phyloP scores from a whole-genome alignment of 2,797 vertebrate genomes.

The Craterocephalus amniculus region DNA sequence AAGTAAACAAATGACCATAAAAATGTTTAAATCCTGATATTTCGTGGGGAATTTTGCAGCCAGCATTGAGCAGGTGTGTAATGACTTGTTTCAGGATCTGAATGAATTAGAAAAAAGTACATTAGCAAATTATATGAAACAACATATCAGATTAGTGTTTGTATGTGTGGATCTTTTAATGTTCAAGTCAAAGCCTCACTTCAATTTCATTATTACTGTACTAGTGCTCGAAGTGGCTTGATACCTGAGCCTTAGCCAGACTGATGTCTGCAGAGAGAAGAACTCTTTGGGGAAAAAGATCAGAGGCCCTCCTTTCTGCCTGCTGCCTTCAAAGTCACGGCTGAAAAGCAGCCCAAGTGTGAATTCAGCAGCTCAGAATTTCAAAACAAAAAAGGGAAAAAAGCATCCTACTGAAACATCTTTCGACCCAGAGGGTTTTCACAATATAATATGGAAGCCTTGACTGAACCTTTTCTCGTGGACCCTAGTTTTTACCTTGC shows the following conservation, averaged over 20 bases:
- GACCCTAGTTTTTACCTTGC: conserved; percentile 21
- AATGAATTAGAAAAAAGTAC: conserved; percentile 9
- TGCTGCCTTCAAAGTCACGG: conserved; percentile 78
- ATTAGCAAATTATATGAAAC: conserved; percentile 39
- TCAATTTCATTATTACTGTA: conserved; percentile 65
- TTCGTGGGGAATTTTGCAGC: conserved; percentile 45
- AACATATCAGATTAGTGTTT: conserved; percentile 21
- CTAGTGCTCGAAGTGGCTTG: conserved; percentile 53
- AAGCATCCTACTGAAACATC: conserved; percentile 53
- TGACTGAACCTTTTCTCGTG: conserved; percentile 39
- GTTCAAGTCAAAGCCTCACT: conserved; percentile 47
- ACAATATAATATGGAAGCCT: conserved; percentile 52
- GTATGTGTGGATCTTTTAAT: conserved; percentile 15
- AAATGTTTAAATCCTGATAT: conserved; percentile 48
- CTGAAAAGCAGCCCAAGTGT: conserved; percentile 75
- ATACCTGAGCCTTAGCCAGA: conserved; percentile 66
- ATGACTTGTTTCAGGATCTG: conserved; percentile 38
- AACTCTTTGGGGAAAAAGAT: conserved; percentile 77
- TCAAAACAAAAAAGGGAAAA: conserved; percentile 70
- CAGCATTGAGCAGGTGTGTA: conserved; percentile 33
- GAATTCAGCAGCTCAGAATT: conserved; percentile 75
- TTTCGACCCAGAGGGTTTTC: conserved; percentile 27
- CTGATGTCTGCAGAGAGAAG: conserved; percentile 52
- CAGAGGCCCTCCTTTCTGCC: conserved; percentile 73
- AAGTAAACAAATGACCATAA: conserved; percentile 44